A percentile compares a stretch with the other conserved stretches of the same genome.
Evolutionary conservation across 1,140 invertebrate species (phyloP).

Genomic region (Meloidogyne hapla): DNA sequence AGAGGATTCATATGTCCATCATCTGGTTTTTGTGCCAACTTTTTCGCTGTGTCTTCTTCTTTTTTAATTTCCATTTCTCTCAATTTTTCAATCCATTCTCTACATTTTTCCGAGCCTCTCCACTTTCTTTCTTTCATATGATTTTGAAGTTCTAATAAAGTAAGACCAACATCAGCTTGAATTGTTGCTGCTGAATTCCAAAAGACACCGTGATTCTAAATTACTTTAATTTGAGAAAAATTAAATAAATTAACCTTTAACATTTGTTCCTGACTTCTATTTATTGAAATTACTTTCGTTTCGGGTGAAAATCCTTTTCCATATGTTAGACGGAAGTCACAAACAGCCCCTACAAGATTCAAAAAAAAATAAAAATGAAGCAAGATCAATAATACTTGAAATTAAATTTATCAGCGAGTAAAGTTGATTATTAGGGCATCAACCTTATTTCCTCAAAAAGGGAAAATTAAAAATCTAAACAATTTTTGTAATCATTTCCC

Average conservation of each 20-base stretch:
- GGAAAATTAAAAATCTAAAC: too few species aligned
- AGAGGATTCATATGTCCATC: conserved; percentile 71
- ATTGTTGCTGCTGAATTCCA: conserved; percentile 71
- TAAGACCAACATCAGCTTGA: conserved; percentile 70
- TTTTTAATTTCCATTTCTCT: conserved; percentile 68
- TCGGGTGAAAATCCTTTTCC: conserved; percentile 69
- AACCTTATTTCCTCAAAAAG: too few species aligned
- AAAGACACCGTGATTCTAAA: conserved; percentile 72
- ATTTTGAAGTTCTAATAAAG: conserved; percentile 66
- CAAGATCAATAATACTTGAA: too few species aligned
- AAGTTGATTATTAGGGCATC: too few species aligned
- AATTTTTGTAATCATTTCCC: too few species aligned
- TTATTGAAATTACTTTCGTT: conserved; percentile 72
- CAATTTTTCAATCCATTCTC: conserved; percentile 69
- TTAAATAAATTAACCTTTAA: conserved; percentile 65
- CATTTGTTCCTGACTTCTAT: conserved; percentile 70
- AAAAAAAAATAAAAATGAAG: too few species aligned
- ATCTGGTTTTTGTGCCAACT: conserved; percentile 67
- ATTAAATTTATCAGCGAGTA: too few species aligned
- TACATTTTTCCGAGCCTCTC: conserved; percentile 64
- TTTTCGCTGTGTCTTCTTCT: conserved; percentile 68
- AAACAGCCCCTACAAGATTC: conserved; percentile 67
- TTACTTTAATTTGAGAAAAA: background rate
- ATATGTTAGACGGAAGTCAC: conserved; percentile 72
- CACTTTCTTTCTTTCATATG: conserved; percentile 61